phyloP scores from a whole-genome alignment of 2,888 invertebrate genomes.

The Altica lythri region DNA sequence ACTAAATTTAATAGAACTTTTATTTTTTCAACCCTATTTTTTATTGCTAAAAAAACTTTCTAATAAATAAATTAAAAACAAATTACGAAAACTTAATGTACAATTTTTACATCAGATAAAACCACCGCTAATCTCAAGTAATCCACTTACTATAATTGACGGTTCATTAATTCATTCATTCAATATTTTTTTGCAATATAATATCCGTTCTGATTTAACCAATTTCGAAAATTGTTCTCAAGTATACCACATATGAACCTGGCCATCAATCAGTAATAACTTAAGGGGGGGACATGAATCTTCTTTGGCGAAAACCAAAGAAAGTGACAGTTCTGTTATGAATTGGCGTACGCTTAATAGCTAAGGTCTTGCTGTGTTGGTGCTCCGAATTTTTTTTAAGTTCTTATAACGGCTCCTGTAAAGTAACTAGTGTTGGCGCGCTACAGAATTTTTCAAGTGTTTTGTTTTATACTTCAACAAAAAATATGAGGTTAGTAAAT shows the following conservation, averaged over 20 bases:
- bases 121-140: background rate
- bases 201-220: slow-evolving; percentile 1
- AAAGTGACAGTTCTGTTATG: slow-evolving; percentile 22
- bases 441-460: too few relatives aligned
- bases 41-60: too few relatives aligned
- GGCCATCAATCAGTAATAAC: background rate
- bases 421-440: too few relatives aligned
- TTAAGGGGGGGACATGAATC: slow-evolving; percentile 10
- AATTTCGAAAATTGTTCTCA: background rate
- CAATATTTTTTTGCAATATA: background rate
- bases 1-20: too few relatives aligned
- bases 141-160: background rate
- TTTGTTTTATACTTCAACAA: too few relatives aligned
- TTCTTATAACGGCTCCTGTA: too few relatives aligned
- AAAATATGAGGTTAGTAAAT: too few relatives aligned
- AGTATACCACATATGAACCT: background rate
- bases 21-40: too few relatives aligned
- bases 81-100: background rate
- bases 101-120: background rate
- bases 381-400: too few relatives aligned
- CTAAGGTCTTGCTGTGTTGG: slow-evolving; percentile 10
- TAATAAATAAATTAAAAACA: too few relatives aligned
- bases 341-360: slow-evolving; percentile 3
- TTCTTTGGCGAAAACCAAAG: slow-evolving; percentile 7
- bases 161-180: background rate